A percentile compares a stretch with the other conserved stretches of the same genome.
Evolutionary conservation across 2,113 vertebrate species (phyloP).

Genomic region (Melanerpes formicivorus): DNA sequence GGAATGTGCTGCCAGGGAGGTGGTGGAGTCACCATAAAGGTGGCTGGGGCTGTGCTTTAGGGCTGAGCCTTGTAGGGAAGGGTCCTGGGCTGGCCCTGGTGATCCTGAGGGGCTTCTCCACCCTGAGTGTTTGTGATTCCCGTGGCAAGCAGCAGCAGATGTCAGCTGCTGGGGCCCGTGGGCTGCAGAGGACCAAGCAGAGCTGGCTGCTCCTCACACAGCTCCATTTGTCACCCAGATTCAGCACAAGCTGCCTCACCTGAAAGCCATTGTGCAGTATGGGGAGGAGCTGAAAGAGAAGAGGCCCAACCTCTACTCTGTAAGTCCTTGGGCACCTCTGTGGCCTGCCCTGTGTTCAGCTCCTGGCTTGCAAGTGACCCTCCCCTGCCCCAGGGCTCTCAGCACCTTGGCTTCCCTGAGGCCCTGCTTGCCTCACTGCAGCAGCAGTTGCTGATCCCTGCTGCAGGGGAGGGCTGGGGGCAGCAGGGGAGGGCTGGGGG

Average conservation of each 20-base stretch:
- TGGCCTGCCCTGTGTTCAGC: not conserved
- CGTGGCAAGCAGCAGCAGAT: not conserved
- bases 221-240: constrained; percentile 70
- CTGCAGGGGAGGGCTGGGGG: not conserved
- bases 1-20: too few relatives aligned
- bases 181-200: not conserved
- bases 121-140: not conserved
- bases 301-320: constrained; percentile 83
- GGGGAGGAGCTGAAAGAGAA: constrained; percentile 80
- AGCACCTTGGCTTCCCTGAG: not conserved
- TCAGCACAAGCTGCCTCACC: constrained; percentile 76
- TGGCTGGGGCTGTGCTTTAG: too few relatives aligned
- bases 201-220: not conserved
- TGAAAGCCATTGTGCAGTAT: constrained; percentile 93
- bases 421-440: not conserved
- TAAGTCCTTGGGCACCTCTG: constrained; percentile 56
- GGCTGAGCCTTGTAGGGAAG: too few relatives aligned
- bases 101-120: too few relatives aligned
- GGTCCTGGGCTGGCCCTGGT: too few relatives aligned
- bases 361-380: not conserved
- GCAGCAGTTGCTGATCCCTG: not conserved
- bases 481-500: too few relatives aligned
- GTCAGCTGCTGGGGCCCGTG: not conserved
- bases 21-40: too few relatives aligned
- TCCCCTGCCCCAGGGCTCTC: not conserved